Evolutionary conservation across 2,113 vertebrate genomes (phyloP).

Genomic region (Trachemys scripta): DNA sequence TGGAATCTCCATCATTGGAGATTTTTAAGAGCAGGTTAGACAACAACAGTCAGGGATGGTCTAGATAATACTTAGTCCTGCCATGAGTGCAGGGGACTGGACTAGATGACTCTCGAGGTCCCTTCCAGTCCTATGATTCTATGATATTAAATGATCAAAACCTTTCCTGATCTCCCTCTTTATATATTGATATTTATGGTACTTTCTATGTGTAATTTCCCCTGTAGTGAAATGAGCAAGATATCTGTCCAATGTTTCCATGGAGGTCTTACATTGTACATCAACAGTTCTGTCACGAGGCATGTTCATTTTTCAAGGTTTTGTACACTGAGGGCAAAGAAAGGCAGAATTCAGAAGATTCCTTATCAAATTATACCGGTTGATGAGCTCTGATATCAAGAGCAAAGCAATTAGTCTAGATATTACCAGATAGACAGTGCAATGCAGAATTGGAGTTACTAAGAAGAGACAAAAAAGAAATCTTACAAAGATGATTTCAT

Average conservation of each 20-base stretch:
- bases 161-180: background rate
- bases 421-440: background rate
- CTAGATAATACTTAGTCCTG: too few relatives aligned
- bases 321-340: background rate
- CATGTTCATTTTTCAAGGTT: background rate
- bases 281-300: background rate
- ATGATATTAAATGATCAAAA: accelerated
- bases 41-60: too few relatives aligned
- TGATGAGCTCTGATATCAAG: background rate
- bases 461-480: background rate
- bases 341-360: background rate
- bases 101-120: too few relatives aligned
- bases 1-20: too few relatives aligned
- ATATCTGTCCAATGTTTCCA: background rate
- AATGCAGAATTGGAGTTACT: background rate
- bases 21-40: too few relatives aligned
- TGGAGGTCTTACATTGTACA: background rate
- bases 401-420: background rate
- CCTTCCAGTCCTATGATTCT: background rate
- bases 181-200: too few relatives aligned
- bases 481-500: background rate
- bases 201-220: background rate
- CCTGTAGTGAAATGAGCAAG: background rate
- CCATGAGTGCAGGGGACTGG: too few relatives aligned
- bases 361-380: background rate